Base-by-base conservation (phyloP, 2,888 invertebrate genomes). In the Nycteola revayana region DNA sequence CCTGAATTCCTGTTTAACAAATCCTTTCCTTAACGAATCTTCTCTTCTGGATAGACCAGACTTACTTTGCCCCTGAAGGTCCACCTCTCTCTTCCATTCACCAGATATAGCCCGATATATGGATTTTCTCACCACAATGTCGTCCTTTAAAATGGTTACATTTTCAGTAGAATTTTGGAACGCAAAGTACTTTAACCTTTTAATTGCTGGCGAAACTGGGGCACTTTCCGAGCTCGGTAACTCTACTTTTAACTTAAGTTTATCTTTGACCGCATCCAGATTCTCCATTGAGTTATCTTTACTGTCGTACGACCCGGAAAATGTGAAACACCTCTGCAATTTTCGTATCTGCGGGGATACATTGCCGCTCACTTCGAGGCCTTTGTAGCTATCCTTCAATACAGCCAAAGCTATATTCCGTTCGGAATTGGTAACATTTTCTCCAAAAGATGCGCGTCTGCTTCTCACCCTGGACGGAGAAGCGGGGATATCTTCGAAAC, bases 401-500 rank as follows among this genome's bases (percentile, higher is more conserved):
- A 76, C 76, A 31, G 66, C 60, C 44, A 77, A 50, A 21, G 75
- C 78, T 28, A 73, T 36, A 42, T 65, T 70, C 25, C 66, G 67
- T 24, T 69, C 71, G 8, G 56, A 57, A 33, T 53, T 47, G 35
- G 54, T 58, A 32, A 56, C 49, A 32, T 62, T 66, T 17, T 66
- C 50, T 31, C 75, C 79, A 8, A 65, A 71, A 65, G 86, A 87
- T 78, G 76, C 79, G 22, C 80, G 77, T 61, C 86, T 75, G 60
- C 76, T 86, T 85, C 66, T 87, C 82, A 61, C 61, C 64, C 52
- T 66, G 1, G 38, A 25, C 33, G 66, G 81, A 82, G 83, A 81
- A 81, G 76, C 71, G 18, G 79, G 77, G 51, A 84, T 75, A 82
- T 87, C 85, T 57, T 85, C 87, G 34, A 78, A 77, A 58, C 84